A percentile compares a stretch with the other conserved stretches of the same genome.
Evolutionary conservation across 2,113 vertebrate species (phyloP).

Genomic region (Oryzias melastigma): DNA sequence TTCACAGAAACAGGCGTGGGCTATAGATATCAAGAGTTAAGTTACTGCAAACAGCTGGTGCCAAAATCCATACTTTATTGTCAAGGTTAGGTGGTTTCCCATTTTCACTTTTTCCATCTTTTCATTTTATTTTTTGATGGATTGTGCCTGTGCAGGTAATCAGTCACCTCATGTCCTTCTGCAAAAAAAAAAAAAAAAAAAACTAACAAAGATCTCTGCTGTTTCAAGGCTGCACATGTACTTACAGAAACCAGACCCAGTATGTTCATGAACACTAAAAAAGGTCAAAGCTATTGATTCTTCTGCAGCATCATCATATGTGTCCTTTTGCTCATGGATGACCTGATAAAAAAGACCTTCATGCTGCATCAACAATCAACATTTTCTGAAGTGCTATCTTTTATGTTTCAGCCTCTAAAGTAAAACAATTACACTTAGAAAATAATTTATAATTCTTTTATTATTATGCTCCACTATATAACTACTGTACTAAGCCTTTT

Average conservation of each 20-base stretch:
- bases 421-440: no score
- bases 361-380: no score
- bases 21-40: conserved; percentile 20
- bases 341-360: no score
- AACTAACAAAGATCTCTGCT: not conserved
- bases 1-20: not conserved
- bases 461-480: no score
- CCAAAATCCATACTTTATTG: conserved; percentile 22
- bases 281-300: not conserved
- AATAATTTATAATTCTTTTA: no score
- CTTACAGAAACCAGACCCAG: not conserved
- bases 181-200: not conserved
- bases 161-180: not conserved
- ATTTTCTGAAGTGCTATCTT: no score
- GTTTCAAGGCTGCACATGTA: not conserved
- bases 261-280: not conserved
- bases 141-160: not conserved
- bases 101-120: not conserved
- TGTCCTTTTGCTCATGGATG: no score
- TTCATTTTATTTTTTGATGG: not conserved
- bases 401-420: no score
- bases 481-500: no score
- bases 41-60: conserved; percentile 1
- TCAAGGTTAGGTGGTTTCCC: not conserved
- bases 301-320: not conserved